Base-by-base conservation (phyloP, 2,797 vertebrate species). In the Sarcoramphus papa region DNA sequence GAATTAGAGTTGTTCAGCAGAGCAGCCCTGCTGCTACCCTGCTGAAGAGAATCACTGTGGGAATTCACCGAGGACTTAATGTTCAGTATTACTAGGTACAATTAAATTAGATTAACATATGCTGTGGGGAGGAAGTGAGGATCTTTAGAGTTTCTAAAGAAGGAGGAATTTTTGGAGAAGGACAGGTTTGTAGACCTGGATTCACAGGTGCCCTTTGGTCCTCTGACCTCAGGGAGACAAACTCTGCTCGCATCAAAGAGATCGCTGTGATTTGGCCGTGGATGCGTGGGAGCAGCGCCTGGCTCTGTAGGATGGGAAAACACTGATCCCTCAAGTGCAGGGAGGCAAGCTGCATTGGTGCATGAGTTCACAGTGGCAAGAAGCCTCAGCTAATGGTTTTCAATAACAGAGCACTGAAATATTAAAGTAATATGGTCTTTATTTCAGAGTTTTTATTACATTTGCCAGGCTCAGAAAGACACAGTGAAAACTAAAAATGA, bases 311-410 rank as follows among this genome's bases (percentile, higher is more conserved):
- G 60, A 2, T 20, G 23, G 41, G 60, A 33, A 21, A 27, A 19
- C 4, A 2, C 18, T 0, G 6, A 12, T 28, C n/a, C 51, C 41
- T 25, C 23, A 3, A 5, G 11, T 0, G 0, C 1, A 0, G 35
- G 35, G 45, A 45, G 40, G 17, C 9, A n/a, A 85, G 11, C 35
- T 59, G 41, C 15, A 1, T 11, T 11, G 19, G 12, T 16, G 25
- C 41, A 7, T 0, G 0, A 40, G 64, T 13, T 50, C 56, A 20
- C 5, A 1, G 37, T 0, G 11, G 17, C 72, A 16, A 47, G 48
- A 21, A 53, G 19, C 48, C 53, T 47, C 37, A 5, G 54, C 53
- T 53, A 22, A 31, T 8, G 14, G 33, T 6, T 92, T 35, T 14
- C 63, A 60, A 3, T 35, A 43, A 40, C 63, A 41, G 28, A 60